Conservation (phyloP, 2,113 vertebrate species). For the Alouatta palliata region DNA sequence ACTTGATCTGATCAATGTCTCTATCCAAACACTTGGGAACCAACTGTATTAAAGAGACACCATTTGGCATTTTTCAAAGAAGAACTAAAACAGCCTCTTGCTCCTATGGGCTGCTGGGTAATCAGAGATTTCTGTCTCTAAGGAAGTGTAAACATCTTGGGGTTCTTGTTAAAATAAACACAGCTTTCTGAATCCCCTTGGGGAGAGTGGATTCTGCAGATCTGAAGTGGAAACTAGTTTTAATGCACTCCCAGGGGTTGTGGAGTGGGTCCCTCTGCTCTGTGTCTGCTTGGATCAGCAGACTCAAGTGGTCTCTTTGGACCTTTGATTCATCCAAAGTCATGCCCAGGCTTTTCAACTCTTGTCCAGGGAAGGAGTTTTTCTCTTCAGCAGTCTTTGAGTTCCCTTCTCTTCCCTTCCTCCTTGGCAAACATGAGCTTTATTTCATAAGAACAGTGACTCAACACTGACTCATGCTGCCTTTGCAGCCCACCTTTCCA, state of each 20-base stretch:
- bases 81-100: not conserved
- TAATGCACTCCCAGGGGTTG: fast-evolving
- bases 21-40: not conserved
- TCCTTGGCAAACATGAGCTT: not conserved
- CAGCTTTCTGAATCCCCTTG: not conserved
- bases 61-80: not conserved
- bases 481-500: not conserved
- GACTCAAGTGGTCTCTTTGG: not conserved
- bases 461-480: not conserved
- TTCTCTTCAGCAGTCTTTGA: not conserved
- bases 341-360: not conserved
- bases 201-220: not conserved
- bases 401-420: not conserved
- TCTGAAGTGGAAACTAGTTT: not conserved
- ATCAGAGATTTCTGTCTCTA: not conserved
- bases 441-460: not conserved
- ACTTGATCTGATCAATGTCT: not conserved
- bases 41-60: not conserved
- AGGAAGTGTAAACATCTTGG: not conserved
- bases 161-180: not conserved
- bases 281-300: too few species aligned
- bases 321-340: not conserved
- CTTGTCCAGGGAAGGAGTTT: not conserved
- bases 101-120: not conserved
- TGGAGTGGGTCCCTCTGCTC: too few species aligned